A percentile compares a stretch with the other conserved stretches of the same genome.
phyloP scores from a whole-genome alignment of 1,140 invertebrate genomes.

The Popillia japonica region DNA sequence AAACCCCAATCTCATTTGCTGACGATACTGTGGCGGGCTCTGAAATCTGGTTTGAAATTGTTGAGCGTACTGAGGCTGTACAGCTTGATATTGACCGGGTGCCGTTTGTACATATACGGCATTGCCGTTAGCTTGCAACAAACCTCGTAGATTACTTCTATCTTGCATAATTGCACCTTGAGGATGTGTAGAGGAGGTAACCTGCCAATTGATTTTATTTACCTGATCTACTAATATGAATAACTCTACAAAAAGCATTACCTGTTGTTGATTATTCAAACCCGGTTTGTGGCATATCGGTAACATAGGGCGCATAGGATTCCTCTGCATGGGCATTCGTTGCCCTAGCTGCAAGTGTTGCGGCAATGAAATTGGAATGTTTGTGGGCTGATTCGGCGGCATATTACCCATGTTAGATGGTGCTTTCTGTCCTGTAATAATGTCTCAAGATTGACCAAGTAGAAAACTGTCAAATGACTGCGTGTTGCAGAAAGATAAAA shows the following conservation, averaged over 20 bases:
- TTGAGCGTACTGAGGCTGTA: slow-evolving; percentile 56
- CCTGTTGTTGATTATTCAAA: slow-evolving; percentile 51
- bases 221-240: neutral
- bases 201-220: slow-evolving; percentile 42
- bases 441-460: neutral
- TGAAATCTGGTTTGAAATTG: slow-evolving; percentile 56
- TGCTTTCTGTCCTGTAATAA: slow-evolving; percentile 24
- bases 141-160: slow-evolving; percentile 54
- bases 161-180: slow-evolving; percentile 57
- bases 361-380: slow-evolving; percentile 42
- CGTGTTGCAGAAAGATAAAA: too few species aligned
- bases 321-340: slow-evolving; percentile 39
- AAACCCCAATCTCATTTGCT: slow-evolving; percentile 39
- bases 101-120: slow-evolving; percentile 59
- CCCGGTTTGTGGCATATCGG: slow-evolving; percentile 36
- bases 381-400: slow-evolving; percentile 44
- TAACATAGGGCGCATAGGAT: neutral
- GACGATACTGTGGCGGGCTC: slow-evolving; percentile 45
- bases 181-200: slow-evolving; percentile 59
- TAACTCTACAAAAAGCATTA: neutral
- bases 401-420: slow-evolving; percentile 40
- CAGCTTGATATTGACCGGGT: slow-evolving; percentile 57
- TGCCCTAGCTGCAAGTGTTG: slow-evolving; percentile 42
- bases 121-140: slow-evolving; percentile 55
- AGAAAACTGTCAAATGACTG: neutral